Percentiles rank a stretch among this genome's conserved stretches.
phyloP scores from a whole-genome alignment of 2,888 invertebrate species.

The Lithophane ornitopus region DNA sequence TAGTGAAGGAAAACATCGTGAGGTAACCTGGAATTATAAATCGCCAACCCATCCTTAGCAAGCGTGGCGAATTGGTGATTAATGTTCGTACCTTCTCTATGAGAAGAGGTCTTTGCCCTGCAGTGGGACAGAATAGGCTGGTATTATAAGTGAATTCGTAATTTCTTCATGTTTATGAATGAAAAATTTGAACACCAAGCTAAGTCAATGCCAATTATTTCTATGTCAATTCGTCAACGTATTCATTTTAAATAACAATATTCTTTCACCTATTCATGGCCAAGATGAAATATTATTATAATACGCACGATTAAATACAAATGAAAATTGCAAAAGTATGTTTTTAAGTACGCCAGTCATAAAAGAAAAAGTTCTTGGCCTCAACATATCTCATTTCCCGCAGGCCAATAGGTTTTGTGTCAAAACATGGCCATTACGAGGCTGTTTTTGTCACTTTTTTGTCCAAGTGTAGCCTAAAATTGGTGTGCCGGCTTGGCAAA shows the following conservation, averaged over 20 bases:
- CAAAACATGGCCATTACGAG: constrained; percentile 52
- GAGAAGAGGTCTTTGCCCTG: not conserved
- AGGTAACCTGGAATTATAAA: not conserved
- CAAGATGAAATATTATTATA: not conserved
- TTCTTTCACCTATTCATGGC: not conserved
- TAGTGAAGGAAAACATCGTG: not conserved
- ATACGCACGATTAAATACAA: not conserved
- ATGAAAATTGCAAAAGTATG: not conserved
- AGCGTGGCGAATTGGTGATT: not conserved
- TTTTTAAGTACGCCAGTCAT: not conserved
- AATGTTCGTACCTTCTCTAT: not conserved
- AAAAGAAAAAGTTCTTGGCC: constrained; percentile 20
- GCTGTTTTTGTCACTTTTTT: constrained; percentile 60
- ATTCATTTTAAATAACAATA: not conserved
- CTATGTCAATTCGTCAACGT: not conserved
- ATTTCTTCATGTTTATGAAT: not conserved
- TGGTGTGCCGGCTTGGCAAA: constrained; percentile 49
- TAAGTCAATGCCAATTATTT: not conserved
- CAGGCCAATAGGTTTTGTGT: constrained; percentile 49
- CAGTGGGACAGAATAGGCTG: not conserved
- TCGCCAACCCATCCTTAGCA: not conserved
- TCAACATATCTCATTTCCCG: constrained; percentile 37
- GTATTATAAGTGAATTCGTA: no score
- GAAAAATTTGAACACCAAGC: not conserved
- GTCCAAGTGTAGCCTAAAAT: constrained; percentile 36